A percentile compares a stretch with the other conserved stretches of the same genome.
Evolutionary conservation across 2,113 vertebrate genomes (phyloP).

Genomic region (Cepphus grylle): DNA sequence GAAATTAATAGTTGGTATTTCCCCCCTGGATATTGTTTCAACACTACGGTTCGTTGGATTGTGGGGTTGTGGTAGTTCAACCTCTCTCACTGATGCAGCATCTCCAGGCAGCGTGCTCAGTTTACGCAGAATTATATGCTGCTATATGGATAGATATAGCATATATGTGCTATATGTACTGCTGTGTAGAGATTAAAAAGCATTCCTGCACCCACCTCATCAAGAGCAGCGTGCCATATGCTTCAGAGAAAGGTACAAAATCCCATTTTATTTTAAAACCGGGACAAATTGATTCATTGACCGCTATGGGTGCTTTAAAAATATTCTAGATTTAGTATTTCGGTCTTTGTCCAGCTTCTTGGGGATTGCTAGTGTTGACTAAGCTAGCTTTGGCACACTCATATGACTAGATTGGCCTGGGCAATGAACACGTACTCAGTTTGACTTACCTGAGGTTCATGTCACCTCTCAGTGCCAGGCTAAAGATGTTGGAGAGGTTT

Average conservation of each 20-base stretch:
- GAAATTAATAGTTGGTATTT: background rate
- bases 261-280: background rate
- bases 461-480: constrained; percentile 79
- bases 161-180: background rate
- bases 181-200: background rate
- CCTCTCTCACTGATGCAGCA: background rate
- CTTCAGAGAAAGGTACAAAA: background rate
- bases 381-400: background rate
- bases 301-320: background rate
- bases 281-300: background rate
- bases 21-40: background rate
- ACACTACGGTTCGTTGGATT: background rate
- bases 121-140: background rate
- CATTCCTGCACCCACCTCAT: background rate
- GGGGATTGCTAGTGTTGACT: background rate
- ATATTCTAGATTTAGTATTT: background rate
- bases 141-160: background rate
- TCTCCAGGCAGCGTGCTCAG: background rate
- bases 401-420: background rate
- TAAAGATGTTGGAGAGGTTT: constrained; percentile 82
- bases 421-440: background rate
- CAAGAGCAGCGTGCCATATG: background rate
- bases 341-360: background rate
- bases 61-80: background rate
- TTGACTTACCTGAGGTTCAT: constrained; percentile 85